Evolutionary conservation across 1,140 invertebrate genomes (phyloP).

Genomic region (Drosophila leontia): DNA sequence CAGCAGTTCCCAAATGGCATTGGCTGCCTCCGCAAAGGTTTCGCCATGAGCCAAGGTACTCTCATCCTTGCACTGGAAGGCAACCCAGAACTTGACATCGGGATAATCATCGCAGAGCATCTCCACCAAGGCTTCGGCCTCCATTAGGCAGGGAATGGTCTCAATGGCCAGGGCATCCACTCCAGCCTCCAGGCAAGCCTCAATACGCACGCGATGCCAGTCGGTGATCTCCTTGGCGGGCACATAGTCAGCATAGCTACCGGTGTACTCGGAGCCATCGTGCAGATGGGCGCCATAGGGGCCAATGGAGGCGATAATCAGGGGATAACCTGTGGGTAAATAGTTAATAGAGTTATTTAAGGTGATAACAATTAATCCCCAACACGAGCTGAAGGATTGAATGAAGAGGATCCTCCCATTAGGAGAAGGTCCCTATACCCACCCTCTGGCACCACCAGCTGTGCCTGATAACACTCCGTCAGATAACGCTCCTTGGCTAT

Average conservation of each 20-base stretch:
- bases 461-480: constrained; percentile 71
- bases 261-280: constrained; percentile 96
- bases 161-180: constrained; percentile 95
- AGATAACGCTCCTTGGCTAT: constrained; percentile 81
- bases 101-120: constrained; percentile 92
- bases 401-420: background rate
- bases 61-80: constrained; percentile 87
- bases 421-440: background rate
- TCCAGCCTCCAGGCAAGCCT: constrained; percentile 91
- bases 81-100: constrained; percentile 91
- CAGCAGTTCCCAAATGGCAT: constrained; percentile 87
- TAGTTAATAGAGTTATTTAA: background rate
- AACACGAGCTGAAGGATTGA: background rate
- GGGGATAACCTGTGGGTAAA: constrained; percentile 80
- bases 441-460: constrained; percentile 65
- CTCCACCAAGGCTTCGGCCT: constrained; percentile 93
- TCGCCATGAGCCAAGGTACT: constrained; percentile 91
- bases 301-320: constrained; percentile 94
- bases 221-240: constrained; percentile 89
- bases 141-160: constrained; percentile 93
- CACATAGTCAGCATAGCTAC: constrained; percentile 91
- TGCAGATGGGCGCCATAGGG: constrained; percentile 95
- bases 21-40: constrained; percentile 87
- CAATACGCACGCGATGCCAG: constrained; percentile 93
- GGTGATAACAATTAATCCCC: background rate